Conservation (phyloP, 2,888 invertebrate species). For the Eristalis arbustorum region DNA sequence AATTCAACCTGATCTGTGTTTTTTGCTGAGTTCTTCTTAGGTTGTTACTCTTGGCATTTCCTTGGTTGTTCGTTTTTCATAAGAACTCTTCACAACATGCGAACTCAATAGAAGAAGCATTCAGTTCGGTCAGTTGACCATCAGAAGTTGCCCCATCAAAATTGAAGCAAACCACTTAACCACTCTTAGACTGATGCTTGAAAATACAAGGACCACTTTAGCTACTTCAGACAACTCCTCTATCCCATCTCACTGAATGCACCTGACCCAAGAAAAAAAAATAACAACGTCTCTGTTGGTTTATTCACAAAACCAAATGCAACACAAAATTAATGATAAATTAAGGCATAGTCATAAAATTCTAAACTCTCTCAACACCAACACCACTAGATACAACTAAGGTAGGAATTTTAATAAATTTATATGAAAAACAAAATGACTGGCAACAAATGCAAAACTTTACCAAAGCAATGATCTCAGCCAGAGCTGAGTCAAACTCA, state of each 20-base stretch:
- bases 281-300: not conserved
- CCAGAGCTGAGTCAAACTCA: not conserved
- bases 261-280: not conserved
- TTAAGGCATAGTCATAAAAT: not conserved
- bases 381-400: constrained; percentile 24
- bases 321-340: not conserved
- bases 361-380: constrained; percentile 19
- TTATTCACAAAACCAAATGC: not conserved
- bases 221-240: not conserved
- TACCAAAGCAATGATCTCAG: not conserved
- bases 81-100: not conserved
- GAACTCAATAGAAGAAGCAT: not conserved
- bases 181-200: constrained; percentile 1
- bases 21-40: too few relatives aligned
- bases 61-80: not conserved
- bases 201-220: not conserved
- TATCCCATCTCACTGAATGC: not conserved
- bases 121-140: not conserved
- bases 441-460: constrained; percentile 12
- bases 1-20: too few relatives aligned
- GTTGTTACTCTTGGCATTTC: not conserved
- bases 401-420: constrained; percentile 5
- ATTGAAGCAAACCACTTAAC: not conserved
- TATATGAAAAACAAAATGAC: not conserved
- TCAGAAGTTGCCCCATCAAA: not conserved